Evolutionary conservation across 1,140 invertebrate species (phyloP).

Genomic region (Drosophila lacertosa): DNA sequence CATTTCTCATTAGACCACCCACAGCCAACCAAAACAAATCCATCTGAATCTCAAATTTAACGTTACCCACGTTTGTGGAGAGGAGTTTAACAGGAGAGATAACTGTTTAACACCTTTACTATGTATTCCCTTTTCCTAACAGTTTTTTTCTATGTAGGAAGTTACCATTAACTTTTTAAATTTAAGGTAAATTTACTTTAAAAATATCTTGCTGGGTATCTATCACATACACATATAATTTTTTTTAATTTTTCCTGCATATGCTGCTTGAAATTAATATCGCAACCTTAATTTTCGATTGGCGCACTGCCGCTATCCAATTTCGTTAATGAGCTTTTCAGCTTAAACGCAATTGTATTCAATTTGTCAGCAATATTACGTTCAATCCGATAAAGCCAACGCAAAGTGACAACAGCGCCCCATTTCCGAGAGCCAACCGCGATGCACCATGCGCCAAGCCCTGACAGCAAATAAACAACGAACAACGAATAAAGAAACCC

Average conservation of each 20-base stretch:
- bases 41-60: not conserved
- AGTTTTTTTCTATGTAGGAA: no score
- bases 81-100: not conserved
- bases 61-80: not conserved
- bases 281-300: slow-evolving; percentile 46
- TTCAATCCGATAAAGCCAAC: slow-evolving; percentile 76
- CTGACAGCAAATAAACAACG: slow-evolving; percentile 63
- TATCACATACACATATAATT: not conserved
- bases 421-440: slow-evolving; percentile 38
- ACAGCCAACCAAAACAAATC: not conserved
- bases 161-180: no score
- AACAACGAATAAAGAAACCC: slow-evolving; percentile 71
- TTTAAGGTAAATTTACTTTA: not conserved
- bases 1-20: slow-evolving; percentile 1
- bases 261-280: slow-evolving; percentile 63
- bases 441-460: slow-evolving; percentile 10
- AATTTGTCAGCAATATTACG: slow-evolving; percentile 78
- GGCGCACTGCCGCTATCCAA: slow-evolving; percentile 59
- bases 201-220: not conserved
- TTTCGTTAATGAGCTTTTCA: slow-evolving; percentile 80
- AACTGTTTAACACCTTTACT: no score
- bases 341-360: slow-evolving; percentile 80
- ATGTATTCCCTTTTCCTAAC: not conserved
- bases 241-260: slow-evolving; percentile 24
- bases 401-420: slow-evolving; percentile 60